These are phyloP conservation scores for Sylvia atricapilla DNA, from an alignment of 2,113 vertebrate species.

Conservation along the genomic window DNA sequence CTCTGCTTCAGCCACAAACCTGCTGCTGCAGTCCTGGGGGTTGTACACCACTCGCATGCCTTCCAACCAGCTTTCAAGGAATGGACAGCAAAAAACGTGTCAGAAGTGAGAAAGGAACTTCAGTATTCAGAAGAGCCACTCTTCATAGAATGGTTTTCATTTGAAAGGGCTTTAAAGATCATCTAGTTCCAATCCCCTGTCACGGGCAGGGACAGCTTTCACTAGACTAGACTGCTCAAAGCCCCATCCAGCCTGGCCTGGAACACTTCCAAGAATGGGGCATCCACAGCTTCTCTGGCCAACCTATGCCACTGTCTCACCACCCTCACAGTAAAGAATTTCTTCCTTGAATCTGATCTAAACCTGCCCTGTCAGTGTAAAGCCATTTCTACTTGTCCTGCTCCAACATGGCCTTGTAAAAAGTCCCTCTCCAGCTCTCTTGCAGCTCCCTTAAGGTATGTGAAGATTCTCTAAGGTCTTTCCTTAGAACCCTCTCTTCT, in stretches of 20 bases:
- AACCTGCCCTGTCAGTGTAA: background rate
- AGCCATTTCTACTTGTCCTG: background rate
- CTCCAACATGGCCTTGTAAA: background rate
- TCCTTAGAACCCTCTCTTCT: background rate
- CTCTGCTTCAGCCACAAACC: background rate
- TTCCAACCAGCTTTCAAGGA: background rate
- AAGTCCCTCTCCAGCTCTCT: background rate
- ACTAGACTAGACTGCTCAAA: background rate
- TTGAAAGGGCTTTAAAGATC: background rate
- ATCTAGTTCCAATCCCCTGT: background rate
- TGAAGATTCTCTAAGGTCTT: background rate
- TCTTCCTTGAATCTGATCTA: background rate
- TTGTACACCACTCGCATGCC: rapidly evolving
- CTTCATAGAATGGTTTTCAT: background rate
- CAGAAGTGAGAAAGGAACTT: background rate
- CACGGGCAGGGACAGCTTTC: background rate
- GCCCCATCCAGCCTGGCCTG: background rate
- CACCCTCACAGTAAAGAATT: background rate
- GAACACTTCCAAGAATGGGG: background rate
- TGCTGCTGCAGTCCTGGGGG: background rate
- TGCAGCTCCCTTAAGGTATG: background rate
- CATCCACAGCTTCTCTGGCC: background rate
- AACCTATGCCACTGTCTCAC: background rate
- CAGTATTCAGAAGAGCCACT: background rate
- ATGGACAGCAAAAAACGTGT: background rate